These are phyloP conservation scores for Stichopus horrens DNA, from an alignment of 53 echinoderm and acorn worm species.

Conservation along the genomic window DNA sequence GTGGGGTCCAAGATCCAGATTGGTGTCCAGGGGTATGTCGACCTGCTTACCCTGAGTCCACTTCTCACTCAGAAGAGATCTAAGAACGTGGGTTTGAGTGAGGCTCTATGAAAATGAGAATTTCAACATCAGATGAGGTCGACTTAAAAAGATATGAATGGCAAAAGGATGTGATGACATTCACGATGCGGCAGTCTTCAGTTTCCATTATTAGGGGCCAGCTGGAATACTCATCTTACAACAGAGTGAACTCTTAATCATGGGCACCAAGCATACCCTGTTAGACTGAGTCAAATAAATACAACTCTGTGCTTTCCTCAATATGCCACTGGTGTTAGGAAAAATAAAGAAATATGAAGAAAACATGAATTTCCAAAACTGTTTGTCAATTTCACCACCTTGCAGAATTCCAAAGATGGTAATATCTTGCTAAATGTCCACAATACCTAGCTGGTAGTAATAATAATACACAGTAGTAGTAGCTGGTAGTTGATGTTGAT, in stretches of 20 bases:
- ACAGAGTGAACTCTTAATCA: background rate
- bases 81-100: slow-evolving; percentile 81
- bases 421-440: no score
- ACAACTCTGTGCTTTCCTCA: background rate
- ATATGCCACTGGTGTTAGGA: no score
- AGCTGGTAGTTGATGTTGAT: no score
- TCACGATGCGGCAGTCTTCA: background rate
- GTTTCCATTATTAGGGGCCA: no score
- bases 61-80: slow-evolving; percentile 75
- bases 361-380: no score
- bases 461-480: no score
- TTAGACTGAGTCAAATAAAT: background rate
- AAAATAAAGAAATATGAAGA: no score
- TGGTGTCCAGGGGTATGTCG: slow-evolving; percentile 71
- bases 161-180: background rate
- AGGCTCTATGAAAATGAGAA: slow-evolving; percentile 57
- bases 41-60: slow-evolving; percentile 75
- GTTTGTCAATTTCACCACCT: no score
- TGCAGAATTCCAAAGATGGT: no score
- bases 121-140: background rate
- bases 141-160: background rate
- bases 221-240: no score
- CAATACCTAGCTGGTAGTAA: no score
- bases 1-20: slow-evolving; percentile 51
- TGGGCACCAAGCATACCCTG: background rate